Conservation (phyloP, 2,888 invertebrate genomes). For the Mayetiola destructor region DNA sequence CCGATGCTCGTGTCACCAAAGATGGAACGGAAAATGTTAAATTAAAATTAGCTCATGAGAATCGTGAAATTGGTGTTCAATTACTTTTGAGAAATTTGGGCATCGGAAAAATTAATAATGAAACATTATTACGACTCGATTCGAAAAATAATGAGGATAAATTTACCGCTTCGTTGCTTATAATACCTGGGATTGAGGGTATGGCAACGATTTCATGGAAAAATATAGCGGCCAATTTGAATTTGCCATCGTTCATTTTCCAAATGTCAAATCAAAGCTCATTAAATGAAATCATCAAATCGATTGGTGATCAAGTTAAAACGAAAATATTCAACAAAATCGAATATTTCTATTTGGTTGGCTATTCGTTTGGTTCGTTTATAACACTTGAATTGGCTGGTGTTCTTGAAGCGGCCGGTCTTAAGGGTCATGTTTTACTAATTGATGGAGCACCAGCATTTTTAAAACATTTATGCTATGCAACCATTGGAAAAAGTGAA, state of each 20-base stretch:
- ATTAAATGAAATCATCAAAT: conserved; percentile 25
- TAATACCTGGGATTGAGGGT: conserved; percentile 57
- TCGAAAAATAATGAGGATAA: conserved; percentile 25
- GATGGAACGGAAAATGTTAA: conserved; percentile 27
- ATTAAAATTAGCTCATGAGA: conserved; percentile 27
- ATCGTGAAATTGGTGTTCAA: conserved; percentile 37
- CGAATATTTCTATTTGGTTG: conserved; percentile 58
- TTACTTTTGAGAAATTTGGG: conserved; percentile 47
- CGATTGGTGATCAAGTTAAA: conserved; percentile 32
- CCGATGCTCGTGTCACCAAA: conserved; percentile 23
- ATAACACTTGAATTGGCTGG: conserved; percentile 63
- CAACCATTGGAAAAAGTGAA: conserved; percentile 26
- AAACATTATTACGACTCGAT: conserved; percentile 41
- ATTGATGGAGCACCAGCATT: conserved; percentile 72
- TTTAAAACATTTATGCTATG: conserved; percentile 38
- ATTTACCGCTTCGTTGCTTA: conserved; percentile 31
- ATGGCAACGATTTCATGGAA: conserved; percentile 37
- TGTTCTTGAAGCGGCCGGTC: conserved; percentile 51
- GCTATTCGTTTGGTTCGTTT: conserved; percentile 77
- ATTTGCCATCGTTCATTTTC: conserved; percentile 25
- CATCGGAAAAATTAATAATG: conserved; percentile 41
- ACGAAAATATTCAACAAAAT: conserved; percentile 41
- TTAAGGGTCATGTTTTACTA: conserved; percentile 50
- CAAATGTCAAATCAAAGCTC: conserved; percentile 27
- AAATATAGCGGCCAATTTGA: conserved; percentile 25